Evolutionary conservation across 2,113 vertebrate genomes (phyloP), one percentile per base, ranked within the genome.

Genomic region (Actenoides hombroni): DNA sequence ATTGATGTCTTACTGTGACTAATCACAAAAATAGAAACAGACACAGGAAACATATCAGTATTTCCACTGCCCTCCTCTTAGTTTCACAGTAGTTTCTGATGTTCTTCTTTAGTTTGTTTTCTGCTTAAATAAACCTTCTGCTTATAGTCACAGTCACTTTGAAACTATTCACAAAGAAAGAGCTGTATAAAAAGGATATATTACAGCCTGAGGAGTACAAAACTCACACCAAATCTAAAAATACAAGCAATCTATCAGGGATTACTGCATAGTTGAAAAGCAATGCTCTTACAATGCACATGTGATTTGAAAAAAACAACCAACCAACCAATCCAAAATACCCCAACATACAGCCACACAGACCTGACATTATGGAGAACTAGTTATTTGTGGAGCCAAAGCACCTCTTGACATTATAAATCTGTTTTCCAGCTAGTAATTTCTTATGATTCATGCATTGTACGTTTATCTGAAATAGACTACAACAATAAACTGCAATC

Each of bases 331-430:
- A 20, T 12, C 16, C 10, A 20, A 46, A 51, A 26, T 21, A 51
- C 6, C 4, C 33, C 33, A 31, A 39, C 2, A 25, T 46, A 69
- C 4, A 82, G 31, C 16, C 37, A 67, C 46, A 31, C 1, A 77
- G 40, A 74, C 26, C 28, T 78, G 13, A 83, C 37, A 46, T 54
- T 54, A 83, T 28, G 21, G 6, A 77, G 46, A 88, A 86, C 21
- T 46, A 83, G 40, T 60, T 81, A 78, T 74, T 64, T 78, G 31
- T 67, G 64, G 37, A 92, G 54, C 28, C 78, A 84, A 96, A 94
- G 68, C 69, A 94, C 33, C 69, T 86, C 88, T 94, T 86, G 80
- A 93, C 88, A 74, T 80, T 88, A 3, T 69, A 90, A 61, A 46
- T 60, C 48, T 83, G 16, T 65, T 86, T 86, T 88, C 80, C 70